A percentile compares a stretch with the other conserved stretches of the same genome.
These are phyloP conservation scores for Rhagium mordax DNA, from an alignment of 2,888 invertebrate species.

Conservation along the genomic window DNA sequence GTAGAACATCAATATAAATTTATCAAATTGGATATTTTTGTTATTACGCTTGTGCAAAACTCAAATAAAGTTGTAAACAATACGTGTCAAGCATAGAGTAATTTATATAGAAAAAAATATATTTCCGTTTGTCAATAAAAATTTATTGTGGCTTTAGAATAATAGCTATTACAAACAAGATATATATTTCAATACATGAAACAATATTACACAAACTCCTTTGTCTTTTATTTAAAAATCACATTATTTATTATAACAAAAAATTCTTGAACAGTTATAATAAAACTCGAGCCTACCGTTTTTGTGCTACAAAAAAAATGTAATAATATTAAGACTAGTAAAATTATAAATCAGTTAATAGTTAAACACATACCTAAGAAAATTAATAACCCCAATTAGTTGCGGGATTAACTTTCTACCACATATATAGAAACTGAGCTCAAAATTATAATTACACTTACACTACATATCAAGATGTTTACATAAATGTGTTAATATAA, in stretches of 20 bases:
- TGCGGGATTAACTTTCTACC: neutral
- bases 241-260: neutral
- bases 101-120: neutral
- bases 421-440: neutral
- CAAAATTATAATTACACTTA: neutral
- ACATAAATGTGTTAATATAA: neutral
- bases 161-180: neutral
- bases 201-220: neutral
- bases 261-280: neutral
- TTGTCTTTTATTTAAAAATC: neutral
- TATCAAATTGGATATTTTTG: too few relatives aligned
- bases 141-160: slow-evolving; percentile 1
- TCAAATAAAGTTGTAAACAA: too few relatives aligned
- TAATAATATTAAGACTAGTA: slow-evolving; percentile 12
- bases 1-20: too few relatives aligned
- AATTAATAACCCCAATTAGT: neutral
- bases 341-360: slow-evolving; percentile 1
- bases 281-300: neutral
- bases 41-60: too few relatives aligned
- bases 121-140: slow-evolving; percentile 13
- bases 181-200: neutral
- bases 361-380: neutral
- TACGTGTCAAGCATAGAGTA: too few relatives aligned
- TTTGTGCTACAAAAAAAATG: neutral
- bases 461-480: neutral